Percentiles rank a stretch among this genome's conserved stretches.
Evolutionary conservation across 37 sponge, comb jelly and placozoan species (phyloP).

Genomic region (Spongilla lacustris): DNA sequence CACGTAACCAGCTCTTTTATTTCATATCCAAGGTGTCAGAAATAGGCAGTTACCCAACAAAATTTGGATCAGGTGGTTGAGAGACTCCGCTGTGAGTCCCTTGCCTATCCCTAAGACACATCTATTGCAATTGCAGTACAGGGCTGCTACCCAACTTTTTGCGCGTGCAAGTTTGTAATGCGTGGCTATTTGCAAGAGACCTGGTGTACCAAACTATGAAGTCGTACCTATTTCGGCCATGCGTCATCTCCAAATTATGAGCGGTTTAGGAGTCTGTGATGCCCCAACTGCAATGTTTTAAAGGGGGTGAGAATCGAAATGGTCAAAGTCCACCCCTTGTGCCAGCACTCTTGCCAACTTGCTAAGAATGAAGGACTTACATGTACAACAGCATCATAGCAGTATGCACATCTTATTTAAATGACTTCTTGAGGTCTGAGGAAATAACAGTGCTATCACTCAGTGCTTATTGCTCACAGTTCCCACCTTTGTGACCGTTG

Average conservation of each 20-base stretch:
- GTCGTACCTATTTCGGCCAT: constrained; percentile 29
- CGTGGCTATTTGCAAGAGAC: not conserved
- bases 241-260: constrained; percentile 17
- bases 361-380: not conserved
- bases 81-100: not conserved
- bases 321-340: not conserved
- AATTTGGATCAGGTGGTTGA: constrained; percentile 29
- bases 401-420: constrained; percentile 7
- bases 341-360: not conserved
- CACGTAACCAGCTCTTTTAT: not conserved
- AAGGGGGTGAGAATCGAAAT: not conserved
- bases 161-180: constrained; percentile 28
- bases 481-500: too few relatives aligned
- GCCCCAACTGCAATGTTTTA: constrained; percentile 7
- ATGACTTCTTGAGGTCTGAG: too few relatives aligned
- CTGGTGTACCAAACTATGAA: not conserved
- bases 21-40: constrained; percentile 5
- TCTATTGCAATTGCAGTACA: constrained; percentile 16
- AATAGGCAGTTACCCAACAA: not conserved
- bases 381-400: not conserved
- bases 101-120: constrained; percentile 14
- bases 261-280: not conserved
- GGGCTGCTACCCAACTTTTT: constrained; percentile 25
- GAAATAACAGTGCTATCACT: too few relatives aligned
- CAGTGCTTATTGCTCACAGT: too few relatives aligned